Percentiles rank a stretch among this genome's conserved stretches.
phyloP scores from a whole-genome alignment of 2,888 invertebrate species.

The Aquatica leii region DNA sequence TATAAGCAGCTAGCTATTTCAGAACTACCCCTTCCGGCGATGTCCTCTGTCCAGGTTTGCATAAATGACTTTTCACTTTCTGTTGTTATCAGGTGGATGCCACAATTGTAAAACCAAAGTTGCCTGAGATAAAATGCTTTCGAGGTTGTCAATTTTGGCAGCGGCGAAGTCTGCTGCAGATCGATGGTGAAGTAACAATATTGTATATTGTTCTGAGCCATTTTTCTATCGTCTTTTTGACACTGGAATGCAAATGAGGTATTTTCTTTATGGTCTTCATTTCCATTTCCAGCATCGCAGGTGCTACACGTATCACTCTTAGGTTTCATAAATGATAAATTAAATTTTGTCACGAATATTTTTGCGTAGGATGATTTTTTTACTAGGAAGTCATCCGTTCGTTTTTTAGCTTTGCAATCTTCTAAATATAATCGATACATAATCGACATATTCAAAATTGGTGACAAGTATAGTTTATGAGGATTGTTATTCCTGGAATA shows the following conservation, averaged over 20 bases:
- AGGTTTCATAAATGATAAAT: constrained; percentile 3
- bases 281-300: constrained; percentile 7
- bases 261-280: constrained; percentile 4
- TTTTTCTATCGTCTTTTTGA: constrained; percentile 8
- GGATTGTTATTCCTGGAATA: too few relatives aligned
- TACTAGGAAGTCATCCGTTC: not conserved
- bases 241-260: not conserved
- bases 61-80: constrained; percentile 14
- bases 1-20: constrained; percentile 3
- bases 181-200: not conserved
- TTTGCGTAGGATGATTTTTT: constrained; percentile 2
- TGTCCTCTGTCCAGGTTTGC: constrained; percentile 19
- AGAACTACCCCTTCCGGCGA: constrained; percentile 11
- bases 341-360: constrained; percentile 5
- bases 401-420: not conserved
- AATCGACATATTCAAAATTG: not conserved
- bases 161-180: not conserved
- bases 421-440: constrained; percentile 8
- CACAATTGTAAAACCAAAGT: constrained; percentile 21
- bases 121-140: constrained; percentile 4
- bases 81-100: constrained; percentile 11
- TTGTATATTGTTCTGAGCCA: not conserved
- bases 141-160: too few relatives aligned
- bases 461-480: too few relatives aligned
- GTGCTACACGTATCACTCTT: constrained; percentile 1